Evolutionary conservation across 2,888 invertebrate genomes (phyloP).

Genomic region (Scaptomyza parva): DNA sequence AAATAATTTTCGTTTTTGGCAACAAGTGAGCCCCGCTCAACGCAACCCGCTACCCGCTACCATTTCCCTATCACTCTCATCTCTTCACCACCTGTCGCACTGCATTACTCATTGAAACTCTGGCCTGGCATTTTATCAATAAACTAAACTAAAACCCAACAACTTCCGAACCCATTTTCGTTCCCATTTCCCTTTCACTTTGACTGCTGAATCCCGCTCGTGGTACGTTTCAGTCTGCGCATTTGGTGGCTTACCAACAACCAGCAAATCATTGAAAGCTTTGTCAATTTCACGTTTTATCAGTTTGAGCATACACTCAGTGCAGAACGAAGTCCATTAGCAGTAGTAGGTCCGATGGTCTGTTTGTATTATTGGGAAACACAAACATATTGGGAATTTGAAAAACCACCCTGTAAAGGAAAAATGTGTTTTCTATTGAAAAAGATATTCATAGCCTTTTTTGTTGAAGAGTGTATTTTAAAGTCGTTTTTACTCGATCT

Average conservation of each 20-base stretch:
- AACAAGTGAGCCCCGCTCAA: constrained; percentile 58
- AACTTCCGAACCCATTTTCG: neutral
- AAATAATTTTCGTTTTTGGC: constrained; percentile 63
- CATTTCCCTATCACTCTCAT: neutral
- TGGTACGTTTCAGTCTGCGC: constrained; percentile 1
- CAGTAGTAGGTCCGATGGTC: constrained; percentile 3
- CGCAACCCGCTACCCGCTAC: too few species aligned
- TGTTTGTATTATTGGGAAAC: too few species aligned
- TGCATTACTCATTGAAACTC: constrained; percentile 22
- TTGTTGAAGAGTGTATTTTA: constrained; percentile 7
- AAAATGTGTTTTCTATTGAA: too few species aligned
- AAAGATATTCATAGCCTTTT: neutral
- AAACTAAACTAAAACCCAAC: constrained; percentile 6
- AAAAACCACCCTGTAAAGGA: too few species aligned
- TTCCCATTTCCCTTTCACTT: neutral
- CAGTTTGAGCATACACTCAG: constrained; percentile 22
- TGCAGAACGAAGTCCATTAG: neutral
- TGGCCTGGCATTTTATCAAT: constrained; percentile 37
- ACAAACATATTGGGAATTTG: too few species aligned
- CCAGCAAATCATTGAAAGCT: constrained; percentile 61
- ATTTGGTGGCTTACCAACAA: constrained; percentile 45
- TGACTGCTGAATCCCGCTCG: neutral
- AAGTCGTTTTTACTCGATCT: neutral
- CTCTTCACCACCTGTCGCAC: constrained; percentile 19
- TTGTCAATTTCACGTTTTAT: constrained; percentile 63